Percentiles rank a stretch among this genome's conserved stretches.
These are phyloP conservation scores for Tineola bisselliella DNA, from an alignment of 2,888 invertebrate genomes.

Conservation along the genomic window DNA sequence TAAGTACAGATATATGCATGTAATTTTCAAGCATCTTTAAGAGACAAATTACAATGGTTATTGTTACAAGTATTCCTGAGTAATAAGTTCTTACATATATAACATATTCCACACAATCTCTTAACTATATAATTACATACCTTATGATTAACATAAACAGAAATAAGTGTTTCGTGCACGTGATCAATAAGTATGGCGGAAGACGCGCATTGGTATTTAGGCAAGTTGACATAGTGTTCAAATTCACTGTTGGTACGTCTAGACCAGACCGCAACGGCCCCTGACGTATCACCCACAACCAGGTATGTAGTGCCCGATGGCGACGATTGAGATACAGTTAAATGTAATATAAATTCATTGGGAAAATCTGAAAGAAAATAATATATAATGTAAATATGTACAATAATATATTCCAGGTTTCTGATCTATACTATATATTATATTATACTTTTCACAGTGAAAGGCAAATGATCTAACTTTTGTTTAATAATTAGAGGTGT, in stretches of 20 bases:
- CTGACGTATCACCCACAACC: conserved; percentile 72
- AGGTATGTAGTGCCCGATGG: conserved; percentile 55
- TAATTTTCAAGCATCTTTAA: too few relatives aligned
- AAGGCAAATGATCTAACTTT: too few relatives aligned
- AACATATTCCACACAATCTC: too few relatives aligned
- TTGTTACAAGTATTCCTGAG: too few relatives aligned
- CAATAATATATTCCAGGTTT: too few relatives aligned
- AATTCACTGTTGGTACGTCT: conserved; percentile 34
- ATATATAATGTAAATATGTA: too few relatives aligned
- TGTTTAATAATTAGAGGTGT: too few relatives aligned
- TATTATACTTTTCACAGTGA: too few relatives aligned
- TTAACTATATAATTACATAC: conserved; percentile 52
- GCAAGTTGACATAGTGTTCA: conserved; percentile 68
- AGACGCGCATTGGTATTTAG: conserved; percentile 74
- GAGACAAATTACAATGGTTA: too few relatives aligned
- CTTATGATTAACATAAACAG: conserved; percentile 83
- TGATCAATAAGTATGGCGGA: conserved; percentile 78
- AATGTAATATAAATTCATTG: conserved; percentile 60
- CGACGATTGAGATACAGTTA: conserved; percentile 32
- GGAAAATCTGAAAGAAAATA: conserved; percentile 59
- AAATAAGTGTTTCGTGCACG: conserved; percentile 67
- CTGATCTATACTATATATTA: too few relatives aligned
- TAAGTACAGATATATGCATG: too few relatives aligned
- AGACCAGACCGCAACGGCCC: conserved; percentile 74
- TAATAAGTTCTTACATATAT: too few relatives aligned